Base-by-base conservation (phyloP, 2,113 vertebrate species). In the Tachysurus vachellii region DNA sequence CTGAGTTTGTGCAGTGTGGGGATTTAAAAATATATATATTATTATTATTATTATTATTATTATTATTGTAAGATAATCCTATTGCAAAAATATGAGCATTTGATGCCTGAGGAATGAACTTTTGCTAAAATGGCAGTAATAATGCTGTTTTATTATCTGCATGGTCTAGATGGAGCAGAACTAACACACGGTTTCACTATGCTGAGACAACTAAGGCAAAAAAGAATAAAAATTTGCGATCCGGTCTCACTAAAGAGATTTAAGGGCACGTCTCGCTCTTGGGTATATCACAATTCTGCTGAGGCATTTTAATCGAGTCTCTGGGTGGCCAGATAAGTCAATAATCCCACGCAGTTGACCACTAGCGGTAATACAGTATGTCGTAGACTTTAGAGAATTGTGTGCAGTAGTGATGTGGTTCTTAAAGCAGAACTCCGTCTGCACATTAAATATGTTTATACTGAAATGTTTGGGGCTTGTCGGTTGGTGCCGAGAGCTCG, bases 281-380 rank as follows among this genome's bases (percentile, higher is more conserved):
- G 79, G 79, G 56, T 61, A 61, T 44, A 81, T 81, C 56, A 8
- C 19, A 12, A 7, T 81, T 81, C 79, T 61, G 54, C 79, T 31
- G 44, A 31, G 44, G 79, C n/a, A n/a, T n/a, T n/a, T n/a, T 81
- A 81, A 81, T 81, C 0, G 56, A 81, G 79, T 56, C 56, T 28
- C 79, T 81, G 79, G 79, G 79, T 5, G 5, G 54, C 56, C 8
- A 13, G 79, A 81, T 81, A 81, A 81, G 56, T 42, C 56, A 59
- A 81, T 80, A 80, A 80, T 57, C 77, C 77, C 77, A 21, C 36
- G 28, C 19, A 12, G 28, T 31, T 80, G 77, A 80, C 77, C n/a
- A 21, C 53, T 80, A 57, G 53, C 77, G 57, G 54, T 53, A 54
- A 17, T 54, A 8, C 73, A 16, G 44, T 26, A 4, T 8, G 42